Evolutionary conservation across 2,797 vertebrate species (phyloP).

Genomic region (Tragopan temminckii): DNA sequence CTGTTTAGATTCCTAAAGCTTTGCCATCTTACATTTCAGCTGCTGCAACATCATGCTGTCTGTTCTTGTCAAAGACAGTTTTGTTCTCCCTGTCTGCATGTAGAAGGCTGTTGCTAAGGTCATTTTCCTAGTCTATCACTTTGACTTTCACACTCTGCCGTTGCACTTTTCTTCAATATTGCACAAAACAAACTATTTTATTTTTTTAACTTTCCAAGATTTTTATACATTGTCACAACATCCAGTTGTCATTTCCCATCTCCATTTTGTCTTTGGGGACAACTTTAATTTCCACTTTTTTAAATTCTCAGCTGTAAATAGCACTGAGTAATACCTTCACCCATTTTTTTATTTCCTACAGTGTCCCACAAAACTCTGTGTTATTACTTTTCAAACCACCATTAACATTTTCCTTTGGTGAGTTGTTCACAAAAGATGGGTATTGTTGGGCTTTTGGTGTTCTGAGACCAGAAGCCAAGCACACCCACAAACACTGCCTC

Average conservation of each 20-base stretch:
- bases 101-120: not conserved
- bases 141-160: not conserved
- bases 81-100: not conserved
- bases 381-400: not conserved
- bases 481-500: constrained; percentile 30
- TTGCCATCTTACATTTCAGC: not conserved
- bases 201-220: not conserved
- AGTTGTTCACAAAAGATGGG: not conserved
- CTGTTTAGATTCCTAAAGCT: constrained; percentile 14
- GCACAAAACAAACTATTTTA: not conserved
- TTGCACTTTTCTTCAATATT: not conserved
- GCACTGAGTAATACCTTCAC: not conserved
- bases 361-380: not conserved
- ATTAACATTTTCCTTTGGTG: not conserved
- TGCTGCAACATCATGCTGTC: not conserved
- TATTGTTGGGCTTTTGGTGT: not conserved
- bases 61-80: constrained; percentile 30
- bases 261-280: not conserved
- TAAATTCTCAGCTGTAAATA: not conserved
- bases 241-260: not conserved
- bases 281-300: not conserved
- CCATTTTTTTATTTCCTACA: not conserved
- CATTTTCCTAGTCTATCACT: constrained; percentile 22
- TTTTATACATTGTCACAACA: not conserved
- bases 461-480: constrained; percentile 22